Conservation (phyloP, 2,113 vertebrate species). For the Toxostoma redivivum region DNA sequence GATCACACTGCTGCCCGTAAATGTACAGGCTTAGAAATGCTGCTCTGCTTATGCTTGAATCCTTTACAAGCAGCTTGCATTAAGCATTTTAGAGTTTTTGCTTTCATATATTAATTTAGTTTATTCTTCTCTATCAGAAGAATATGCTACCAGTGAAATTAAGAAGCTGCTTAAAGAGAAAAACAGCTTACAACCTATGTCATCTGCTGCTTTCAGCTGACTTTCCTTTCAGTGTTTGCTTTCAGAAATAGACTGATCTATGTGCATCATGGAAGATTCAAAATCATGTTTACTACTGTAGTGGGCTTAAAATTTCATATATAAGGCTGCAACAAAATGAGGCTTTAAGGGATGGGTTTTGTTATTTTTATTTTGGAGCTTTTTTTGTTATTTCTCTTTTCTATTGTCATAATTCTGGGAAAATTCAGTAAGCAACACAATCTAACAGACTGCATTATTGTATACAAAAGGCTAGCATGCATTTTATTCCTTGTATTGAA, state of each 20-base stretch:
- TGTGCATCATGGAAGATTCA: background rate
- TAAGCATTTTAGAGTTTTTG: background rate
- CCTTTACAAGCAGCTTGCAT: background rate
- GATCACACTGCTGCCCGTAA: accelerated
- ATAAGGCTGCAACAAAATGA: background rate
- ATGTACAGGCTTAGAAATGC: background rate
- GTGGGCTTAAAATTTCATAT: background rate
- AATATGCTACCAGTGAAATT: slow-evolving; percentile 70
- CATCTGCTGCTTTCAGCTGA: slow-evolving; percentile 65
- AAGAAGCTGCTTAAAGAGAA: slow-evolving; percentile 78
- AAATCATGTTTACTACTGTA: background rate
- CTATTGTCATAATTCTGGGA: background rate
- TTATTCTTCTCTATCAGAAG: slow-evolving; percentile 47
- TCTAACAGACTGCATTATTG: background rate
- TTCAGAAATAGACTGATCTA: background rate
- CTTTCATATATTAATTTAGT: background rate
- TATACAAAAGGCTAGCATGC: background rate
- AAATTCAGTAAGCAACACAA: background rate
- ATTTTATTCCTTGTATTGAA: background rate
- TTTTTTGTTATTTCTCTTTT: background rate
- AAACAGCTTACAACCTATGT: slow-evolving; percentile 55
- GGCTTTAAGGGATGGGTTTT: accelerated
- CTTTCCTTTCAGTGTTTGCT: background rate
- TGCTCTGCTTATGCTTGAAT: background rate
- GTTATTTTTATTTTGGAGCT: accelerated